A percentile compares a stretch with the other conserved stretches of the same genome.
Conservation (phyloP, 2,113 vertebrate species). For the Euleptes europaea region DNA sequence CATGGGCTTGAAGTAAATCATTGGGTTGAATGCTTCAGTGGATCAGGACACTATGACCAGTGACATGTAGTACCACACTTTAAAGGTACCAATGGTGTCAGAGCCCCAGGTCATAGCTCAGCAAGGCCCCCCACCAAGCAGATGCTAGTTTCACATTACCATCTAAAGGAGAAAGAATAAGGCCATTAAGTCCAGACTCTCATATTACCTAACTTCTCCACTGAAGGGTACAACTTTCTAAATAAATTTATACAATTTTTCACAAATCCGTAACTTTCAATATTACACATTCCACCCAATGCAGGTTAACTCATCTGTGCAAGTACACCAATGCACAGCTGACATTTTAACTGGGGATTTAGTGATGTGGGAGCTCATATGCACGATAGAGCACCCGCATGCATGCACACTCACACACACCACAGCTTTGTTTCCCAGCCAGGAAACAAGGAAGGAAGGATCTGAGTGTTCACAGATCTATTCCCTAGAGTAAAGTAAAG, state of each 20-base stretch:
- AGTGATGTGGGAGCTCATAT: not conserved
- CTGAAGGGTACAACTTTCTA: not conserved
- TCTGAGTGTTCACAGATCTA: not conserved
- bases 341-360: not conserved
- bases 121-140: no score
- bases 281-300: not conserved
- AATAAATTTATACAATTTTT: not conserved
- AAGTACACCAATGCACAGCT: not conserved
- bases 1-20: not conserved
- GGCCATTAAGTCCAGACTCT: no score
- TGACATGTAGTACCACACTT: not conserved
- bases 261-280: not conserved
- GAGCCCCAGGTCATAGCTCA: no score
- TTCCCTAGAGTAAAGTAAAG: not conserved
- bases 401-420: no score
- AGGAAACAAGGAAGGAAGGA: no score
- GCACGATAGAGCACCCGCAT: no score
- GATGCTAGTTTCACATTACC: no score
- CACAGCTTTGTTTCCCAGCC: not conserved
- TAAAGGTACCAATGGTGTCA: not conserved
- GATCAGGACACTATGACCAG: not conserved
- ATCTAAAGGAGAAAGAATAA: no score
- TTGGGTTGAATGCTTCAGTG: not conserved
- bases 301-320: not conserved
- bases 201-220: no score